Conservation (phyloP, 2,797 vertebrate genomes). For the Hemitrygon akajei region DNA sequence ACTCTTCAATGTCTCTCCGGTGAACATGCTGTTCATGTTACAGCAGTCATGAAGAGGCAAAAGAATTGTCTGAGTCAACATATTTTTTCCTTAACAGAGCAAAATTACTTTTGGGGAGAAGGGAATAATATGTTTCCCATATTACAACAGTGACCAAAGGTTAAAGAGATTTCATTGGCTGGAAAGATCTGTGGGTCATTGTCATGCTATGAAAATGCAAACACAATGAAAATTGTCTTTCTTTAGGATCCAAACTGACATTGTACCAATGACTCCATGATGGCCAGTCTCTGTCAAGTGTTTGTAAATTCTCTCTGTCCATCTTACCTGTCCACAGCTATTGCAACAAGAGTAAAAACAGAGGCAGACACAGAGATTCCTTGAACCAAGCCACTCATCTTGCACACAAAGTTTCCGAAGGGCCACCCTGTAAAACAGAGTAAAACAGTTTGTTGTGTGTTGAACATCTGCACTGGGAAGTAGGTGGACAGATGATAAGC, state of each 20-base stretch:
- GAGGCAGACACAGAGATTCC: conserved; percentile 86
- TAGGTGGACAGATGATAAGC: no score
- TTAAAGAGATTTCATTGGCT: neutral
- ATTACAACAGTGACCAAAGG: neutral
- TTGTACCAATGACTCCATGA: neutral
- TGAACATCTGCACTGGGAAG: neutral
- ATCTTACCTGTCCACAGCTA: conserved; percentile 81
- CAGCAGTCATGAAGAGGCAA: neutral
- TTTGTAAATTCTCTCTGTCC: neutral
- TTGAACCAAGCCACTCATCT: conserved; percentile 83
- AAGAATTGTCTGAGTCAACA: neutral
- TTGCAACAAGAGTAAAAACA: conserved; percentile 85
- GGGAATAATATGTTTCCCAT: neutral
- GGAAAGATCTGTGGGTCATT: neutral
- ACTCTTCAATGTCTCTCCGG: no score
- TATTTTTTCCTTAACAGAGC: neutral
- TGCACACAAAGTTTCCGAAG: conserved; percentile 80
- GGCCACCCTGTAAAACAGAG: conserved; percentile 72
- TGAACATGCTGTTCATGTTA: no score
- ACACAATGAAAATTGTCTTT: neutral
- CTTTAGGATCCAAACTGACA: neutral
- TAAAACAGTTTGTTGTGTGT: neutral
- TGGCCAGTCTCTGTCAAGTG: no score
- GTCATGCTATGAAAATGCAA: neutral
- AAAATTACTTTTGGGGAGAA: neutral